phyloP scores from a whole-genome alignment of 2,113 vertebrate species.

The Planiliza haematocheilus region DNA sequence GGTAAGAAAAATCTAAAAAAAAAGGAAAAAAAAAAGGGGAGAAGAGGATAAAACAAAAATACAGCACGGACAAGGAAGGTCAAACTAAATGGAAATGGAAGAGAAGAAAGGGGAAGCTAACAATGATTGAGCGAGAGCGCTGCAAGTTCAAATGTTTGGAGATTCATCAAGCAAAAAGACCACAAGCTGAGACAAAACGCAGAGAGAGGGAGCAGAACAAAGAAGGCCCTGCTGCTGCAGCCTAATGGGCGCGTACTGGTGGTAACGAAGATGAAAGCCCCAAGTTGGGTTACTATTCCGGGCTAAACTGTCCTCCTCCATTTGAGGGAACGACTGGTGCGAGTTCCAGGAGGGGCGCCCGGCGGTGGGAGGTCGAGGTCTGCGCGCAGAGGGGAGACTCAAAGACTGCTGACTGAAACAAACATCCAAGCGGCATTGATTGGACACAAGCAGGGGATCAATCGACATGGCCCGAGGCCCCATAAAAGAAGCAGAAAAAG shows the following conservation, averaged over 20 bases:
- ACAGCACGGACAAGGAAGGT: conserved; percentile 24
- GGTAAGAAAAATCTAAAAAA: conserved; percentile 39
- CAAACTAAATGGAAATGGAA: conserved; percentile 40
- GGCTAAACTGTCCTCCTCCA: too few species aligned
- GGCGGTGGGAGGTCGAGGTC: conserved; percentile 32
- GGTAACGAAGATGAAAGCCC: too few species aligned
- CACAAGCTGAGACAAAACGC: too few species aligned
- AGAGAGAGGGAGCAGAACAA: too few species aligned
- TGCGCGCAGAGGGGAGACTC: neutral
- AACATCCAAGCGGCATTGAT: conserved; percentile 68
- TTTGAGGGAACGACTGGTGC: too few species aligned
- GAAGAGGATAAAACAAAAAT: conserved; percentile 16
- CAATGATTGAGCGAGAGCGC: neutral
- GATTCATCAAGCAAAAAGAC: neutral
- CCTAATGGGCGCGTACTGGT: too few species aligned
- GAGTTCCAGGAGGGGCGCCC: too few species aligned
- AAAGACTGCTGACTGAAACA: conserved; percentile 77
- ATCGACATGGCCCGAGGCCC: conserved; percentile 69
- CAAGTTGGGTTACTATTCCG: too few species aligned
- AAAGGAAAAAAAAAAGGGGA: too few species aligned
- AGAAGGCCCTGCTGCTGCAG: too few species aligned
- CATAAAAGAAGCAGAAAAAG: conserved; percentile 54
- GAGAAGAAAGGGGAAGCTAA: conserved; percentile 15
- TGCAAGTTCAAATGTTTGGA: conserved; percentile 21
- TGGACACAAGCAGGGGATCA: conserved; percentile 72